Conservation (phyloP, 2,888 invertebrate genomes). For the Eupeodes luniger region DNA sequence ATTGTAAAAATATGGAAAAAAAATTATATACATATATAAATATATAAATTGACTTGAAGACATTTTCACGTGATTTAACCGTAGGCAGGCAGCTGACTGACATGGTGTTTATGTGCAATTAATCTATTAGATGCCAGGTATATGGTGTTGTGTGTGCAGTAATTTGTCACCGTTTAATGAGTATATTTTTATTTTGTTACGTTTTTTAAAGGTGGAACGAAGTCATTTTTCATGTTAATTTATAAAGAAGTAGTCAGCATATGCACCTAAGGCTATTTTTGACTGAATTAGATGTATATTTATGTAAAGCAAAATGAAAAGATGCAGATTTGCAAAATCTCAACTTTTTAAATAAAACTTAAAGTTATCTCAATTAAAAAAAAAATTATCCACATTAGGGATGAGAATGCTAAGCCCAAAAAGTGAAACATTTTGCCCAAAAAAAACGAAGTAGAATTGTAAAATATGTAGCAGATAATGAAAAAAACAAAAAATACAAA, state of each 20-base stretch:
- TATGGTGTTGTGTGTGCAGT: not conserved
- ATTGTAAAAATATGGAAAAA: not conserved
- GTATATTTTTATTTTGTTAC: not conserved
- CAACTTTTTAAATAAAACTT: no score
- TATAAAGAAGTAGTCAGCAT: not conserved
- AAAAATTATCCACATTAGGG: no score
- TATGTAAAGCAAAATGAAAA: no score
- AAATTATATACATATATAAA: not conserved
- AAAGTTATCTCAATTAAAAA: no score
- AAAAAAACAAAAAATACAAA: no score
- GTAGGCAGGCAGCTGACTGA: not conserved
- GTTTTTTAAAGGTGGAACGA: not conserved
- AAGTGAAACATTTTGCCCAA: no score
- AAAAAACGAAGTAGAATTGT: no score
- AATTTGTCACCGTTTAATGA: conserved; percentile 37
- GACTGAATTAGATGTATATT: no score
- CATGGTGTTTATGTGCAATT: conserved; percentile 23
- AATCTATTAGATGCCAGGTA: conserved; percentile 12
- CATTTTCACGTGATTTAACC: not conserved
- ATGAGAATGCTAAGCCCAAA: no score
- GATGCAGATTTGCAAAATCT: no score
- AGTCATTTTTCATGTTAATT: conserved; percentile 20
- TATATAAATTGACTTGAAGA: not conserved
- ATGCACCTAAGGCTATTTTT: not conserved
- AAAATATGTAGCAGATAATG: no score